phyloP scores from a whole-genome alignment of 1,140 invertebrate genomes.

The Himalopsyche phryganea region DNA sequence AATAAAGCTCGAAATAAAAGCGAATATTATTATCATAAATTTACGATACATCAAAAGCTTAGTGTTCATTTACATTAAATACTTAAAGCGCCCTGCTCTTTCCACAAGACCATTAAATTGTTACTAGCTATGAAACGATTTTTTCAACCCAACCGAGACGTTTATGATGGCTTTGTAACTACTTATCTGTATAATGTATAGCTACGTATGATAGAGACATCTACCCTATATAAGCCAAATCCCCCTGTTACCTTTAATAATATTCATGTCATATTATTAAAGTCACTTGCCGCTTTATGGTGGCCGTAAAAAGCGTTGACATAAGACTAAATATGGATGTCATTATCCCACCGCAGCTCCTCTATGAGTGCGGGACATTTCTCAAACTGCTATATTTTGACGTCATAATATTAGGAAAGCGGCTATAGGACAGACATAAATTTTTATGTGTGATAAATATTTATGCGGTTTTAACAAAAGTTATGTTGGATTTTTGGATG shows the following conservation, averaged over 20 bases:
- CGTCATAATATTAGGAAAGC: neutral
- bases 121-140: too few relatives aligned
- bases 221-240: too few relatives aligned
- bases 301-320: conserved; percentile 24
- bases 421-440: neutral
- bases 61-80: too few relatives aligned
- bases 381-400: neutral
- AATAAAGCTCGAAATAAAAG: too few relatives aligned
- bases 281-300: conserved; percentile 19
- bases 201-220: too few relatives aligned
- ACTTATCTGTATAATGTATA: too few relatives aligned
- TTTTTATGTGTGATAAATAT: neutral
- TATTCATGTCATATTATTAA: conserved; percentile 29
- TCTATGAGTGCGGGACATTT: neutral
- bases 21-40: too few relatives aligned
- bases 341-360: neutral
- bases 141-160: too few relatives aligned
- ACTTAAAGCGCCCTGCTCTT: too few relatives aligned
- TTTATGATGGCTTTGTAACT: too few relatives aligned
- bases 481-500: neutral
- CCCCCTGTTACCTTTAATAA: conserved; percentile 6
- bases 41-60: too few relatives aligned
- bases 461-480: neutral
- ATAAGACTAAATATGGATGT: conserved; percentile 25
- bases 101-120: too few relatives aligned